phyloP scores from a whole-genome alignment of 2,113 vertebrate genomes.

The Elachura formosa region DNA sequence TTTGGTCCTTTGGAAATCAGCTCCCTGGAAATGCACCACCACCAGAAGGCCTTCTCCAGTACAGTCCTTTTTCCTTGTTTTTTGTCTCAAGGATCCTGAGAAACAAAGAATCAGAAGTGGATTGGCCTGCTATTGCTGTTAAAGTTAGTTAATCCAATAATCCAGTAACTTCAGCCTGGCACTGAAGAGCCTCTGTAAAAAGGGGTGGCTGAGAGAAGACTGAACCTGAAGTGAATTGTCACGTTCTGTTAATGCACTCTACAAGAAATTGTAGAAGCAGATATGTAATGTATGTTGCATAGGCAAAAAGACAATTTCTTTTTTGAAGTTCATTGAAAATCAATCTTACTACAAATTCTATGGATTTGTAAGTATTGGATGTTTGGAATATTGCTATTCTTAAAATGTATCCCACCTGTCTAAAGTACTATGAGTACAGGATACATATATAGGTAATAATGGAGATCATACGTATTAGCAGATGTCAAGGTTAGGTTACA shows the following conservation, averaged over 20 bases:
- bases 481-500: not conserved
- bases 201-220: not conserved
- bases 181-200: not conserved
- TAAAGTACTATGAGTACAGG: not conserved
- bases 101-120: not conserved
- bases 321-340: not conserved
- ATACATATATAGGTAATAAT: not conserved
- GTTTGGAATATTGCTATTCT: not conserved
- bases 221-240: not conserved
- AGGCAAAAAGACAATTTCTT: not conserved
- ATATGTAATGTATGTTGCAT: not conserved
- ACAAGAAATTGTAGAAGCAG: not conserved
- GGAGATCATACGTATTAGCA: not conserved
- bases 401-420: not conserved
- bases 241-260: not conserved
- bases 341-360: not conserved
- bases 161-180: too few relatives aligned
- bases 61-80: not conserved
- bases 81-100: not conserved
- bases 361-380: not conserved
- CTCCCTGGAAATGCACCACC: not conserved
- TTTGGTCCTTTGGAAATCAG: not conserved
- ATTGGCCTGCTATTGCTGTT: not conserved
- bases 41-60: not conserved
- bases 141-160: not conserved